Percentiles rank a stretch among this genome's conserved stretches.
phyloP scores from a whole-genome alignment of 2,888 invertebrate species.

The Calephelis perditalis region DNA sequence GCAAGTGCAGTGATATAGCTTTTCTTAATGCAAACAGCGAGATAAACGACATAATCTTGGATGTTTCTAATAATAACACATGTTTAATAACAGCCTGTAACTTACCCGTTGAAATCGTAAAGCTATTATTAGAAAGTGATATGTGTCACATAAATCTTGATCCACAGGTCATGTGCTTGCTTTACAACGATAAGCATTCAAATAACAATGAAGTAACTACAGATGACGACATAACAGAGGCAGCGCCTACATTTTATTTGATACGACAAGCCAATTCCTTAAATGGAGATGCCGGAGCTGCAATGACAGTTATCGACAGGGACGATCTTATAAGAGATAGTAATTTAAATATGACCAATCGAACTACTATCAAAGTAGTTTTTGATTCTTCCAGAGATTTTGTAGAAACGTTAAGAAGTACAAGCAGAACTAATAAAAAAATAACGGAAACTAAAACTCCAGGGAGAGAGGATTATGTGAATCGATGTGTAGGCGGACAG shows the following conservation, averaged over 20 bases:
- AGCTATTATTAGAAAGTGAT: slow-evolving; percentile 55
- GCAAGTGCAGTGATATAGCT: slow-evolving; percentile 68
- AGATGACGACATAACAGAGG: slow-evolving; percentile 61
- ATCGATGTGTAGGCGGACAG: slow-evolving; percentile 50
- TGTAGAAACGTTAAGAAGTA: slow-evolving; percentile 61
- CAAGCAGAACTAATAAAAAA: slow-evolving; percentile 44
- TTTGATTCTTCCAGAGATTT: slow-evolving; percentile 67
- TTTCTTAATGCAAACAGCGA: slow-evolving; percentile 55
- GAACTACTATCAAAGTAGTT: slow-evolving; percentile 62
- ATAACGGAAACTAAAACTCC: slow-evolving; percentile 41
- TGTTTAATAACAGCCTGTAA: slow-evolving; percentile 65
- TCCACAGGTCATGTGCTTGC: slow-evolving; percentile 61
- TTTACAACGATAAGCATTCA: slow-evolving; percentile 60
- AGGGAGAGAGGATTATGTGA: slow-evolving; percentile 47
- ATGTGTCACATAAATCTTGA: slow-evolving; percentile 66
- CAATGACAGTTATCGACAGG: slow-evolving; percentile 61
- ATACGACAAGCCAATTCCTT: slow-evolving; percentile 60
- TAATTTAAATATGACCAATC: slow-evolving; percentile 59
- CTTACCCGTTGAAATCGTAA: slow-evolving; percentile 61
- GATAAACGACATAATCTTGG: slow-evolving; percentile 59
- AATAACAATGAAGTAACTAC: slow-evolving; percentile 44
- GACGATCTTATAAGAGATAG: slow-evolving; percentile 57
- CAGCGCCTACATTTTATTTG: slow-evolving; percentile 64
- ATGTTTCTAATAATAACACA: slow-evolving; percentile 61
- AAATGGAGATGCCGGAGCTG: slow-evolving; percentile 52